Base-by-base conservation (phyloP, 2,888 invertebrate genomes). In the Hermodice carunculata region DNA sequence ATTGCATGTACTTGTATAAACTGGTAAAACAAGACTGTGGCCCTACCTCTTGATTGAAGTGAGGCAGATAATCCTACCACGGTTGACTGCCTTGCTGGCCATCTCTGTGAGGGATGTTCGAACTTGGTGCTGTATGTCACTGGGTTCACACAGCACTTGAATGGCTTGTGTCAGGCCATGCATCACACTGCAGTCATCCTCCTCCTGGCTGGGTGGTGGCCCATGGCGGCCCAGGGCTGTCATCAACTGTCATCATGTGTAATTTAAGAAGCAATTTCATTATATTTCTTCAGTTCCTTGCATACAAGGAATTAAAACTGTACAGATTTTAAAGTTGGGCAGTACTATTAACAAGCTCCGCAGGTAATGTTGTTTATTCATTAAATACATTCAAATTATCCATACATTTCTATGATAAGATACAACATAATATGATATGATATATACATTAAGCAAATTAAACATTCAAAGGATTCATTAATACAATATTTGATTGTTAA, bases 21-120 rank as follows among this genome's bases (percentile, higher is more conserved):
- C n/a, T n/a, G n/a, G n/a, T n/a, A n/a, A n/a, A n/a, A 61, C 5
- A 49, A 19, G 2, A 43, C 11, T 24, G 6, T 2, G 4, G 17
- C 26, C 24, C 42, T 66, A 85, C 86, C 79, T 85, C 73, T 94
- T 89, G 0, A 95, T 92, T 73, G 94, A 93, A 5, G 96, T 96
- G 37, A 97, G 92, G 80, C 95, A 95, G 78, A 97, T 93, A 19
- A 97, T 93, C 68, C 96, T 89, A 14, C 95, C 95, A 66, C 91
- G 90, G 83, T 88, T 90, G 60, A 88, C 77, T 11, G 89, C 79
- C 19, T 86, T 31, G n/a, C 44, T 17, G 22, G 48, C 48, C 6
- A 26, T 28, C 0, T 89, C 88, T 8, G 85, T 86, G 3, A 88
- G 80, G 1, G 87, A 85, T 0, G 87, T 87, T 17, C 88, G 83